These are phyloP conservation scores for Euspilapteryx auroguttella DNA, from an alignment of 2,888 invertebrate genomes.

Conservation along the genomic window DNA sequence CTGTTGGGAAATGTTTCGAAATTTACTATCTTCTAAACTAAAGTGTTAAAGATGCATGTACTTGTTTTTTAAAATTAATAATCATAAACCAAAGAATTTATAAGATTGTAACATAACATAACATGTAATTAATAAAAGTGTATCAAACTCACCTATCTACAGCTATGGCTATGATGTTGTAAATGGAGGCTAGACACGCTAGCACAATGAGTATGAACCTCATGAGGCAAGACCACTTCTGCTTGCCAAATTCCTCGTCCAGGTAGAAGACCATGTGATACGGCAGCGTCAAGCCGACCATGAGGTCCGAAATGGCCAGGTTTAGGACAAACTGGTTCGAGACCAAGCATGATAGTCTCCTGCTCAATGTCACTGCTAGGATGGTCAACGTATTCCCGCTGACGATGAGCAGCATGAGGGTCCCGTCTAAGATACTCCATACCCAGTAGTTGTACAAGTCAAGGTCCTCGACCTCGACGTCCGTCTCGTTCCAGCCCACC, in stretches of 20 bases:
- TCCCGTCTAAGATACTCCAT: slow-evolving; percentile 69
- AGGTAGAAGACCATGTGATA: slow-evolving; percentile 79
- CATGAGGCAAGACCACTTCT: slow-evolving; percentile 67
- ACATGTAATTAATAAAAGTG: neutral
- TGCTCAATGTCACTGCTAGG: slow-evolving; percentile 70
- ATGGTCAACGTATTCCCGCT: slow-evolving; percentile 77
- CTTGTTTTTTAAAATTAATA: no score
- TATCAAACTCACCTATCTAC: slow-evolving; percentile 61
- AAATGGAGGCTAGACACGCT: slow-evolving; percentile 78
- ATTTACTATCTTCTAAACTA: no score
- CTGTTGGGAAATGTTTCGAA: no score
- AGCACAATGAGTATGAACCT: slow-evolving; percentile 74
- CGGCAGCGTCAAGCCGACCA: slow-evolving; percentile 76
- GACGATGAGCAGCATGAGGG: slow-evolving; percentile 67
- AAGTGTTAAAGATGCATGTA: no score
- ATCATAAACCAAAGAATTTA: no score
- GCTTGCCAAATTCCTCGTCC: slow-evolving; percentile 59
- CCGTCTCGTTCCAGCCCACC: slow-evolving; percentile 25
- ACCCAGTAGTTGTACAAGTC: slow-evolving; percentile 51
- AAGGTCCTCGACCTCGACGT: slow-evolving; percentile 9
- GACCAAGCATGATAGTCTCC: slow-evolving; percentile 68
- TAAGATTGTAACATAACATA: no score
- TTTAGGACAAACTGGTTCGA: slow-evolving; percentile 81
- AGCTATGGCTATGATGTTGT: slow-evolving; percentile 78
- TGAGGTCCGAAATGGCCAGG: slow-evolving; percentile 75